These are phyloP conservation scores for Andricus quercusramuli DNA, from an alignment of 2,888 invertebrate species.

Conservation along the genomic window DNA sequence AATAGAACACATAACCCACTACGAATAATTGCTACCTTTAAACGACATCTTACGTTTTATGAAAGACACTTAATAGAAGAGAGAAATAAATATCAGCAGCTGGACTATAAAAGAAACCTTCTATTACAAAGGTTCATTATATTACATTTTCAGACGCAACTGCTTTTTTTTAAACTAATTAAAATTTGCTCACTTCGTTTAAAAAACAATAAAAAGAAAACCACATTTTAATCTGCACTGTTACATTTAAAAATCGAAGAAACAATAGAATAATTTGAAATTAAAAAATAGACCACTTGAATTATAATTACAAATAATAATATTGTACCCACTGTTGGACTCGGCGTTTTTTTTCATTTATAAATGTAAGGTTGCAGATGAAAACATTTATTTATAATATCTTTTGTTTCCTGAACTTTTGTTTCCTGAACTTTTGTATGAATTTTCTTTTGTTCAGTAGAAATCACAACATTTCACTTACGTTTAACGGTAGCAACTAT, in stretches of 20 bases:
- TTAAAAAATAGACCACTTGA: background rate
- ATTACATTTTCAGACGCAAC: background rate
- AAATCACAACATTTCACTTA: background rate
- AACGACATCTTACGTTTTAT: constrained; percentile 21
- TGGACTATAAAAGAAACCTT: background rate
- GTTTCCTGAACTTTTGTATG: no score
- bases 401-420: no score
- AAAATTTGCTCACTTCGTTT: background rate
- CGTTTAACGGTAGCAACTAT: constrained; percentile 11
- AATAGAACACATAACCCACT: background rate
- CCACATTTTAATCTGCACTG: background rate
- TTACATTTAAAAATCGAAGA: background rate
- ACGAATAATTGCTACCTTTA: constrained; percentile 16
- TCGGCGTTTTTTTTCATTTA: background rate
- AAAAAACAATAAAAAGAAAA: background rate
- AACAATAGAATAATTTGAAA: background rate
- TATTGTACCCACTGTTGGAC: no score
- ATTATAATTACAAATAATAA: background rate
- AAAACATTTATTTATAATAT: background rate
- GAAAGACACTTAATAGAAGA: constrained; percentile 19
- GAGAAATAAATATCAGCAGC: constrained; percentile 2
- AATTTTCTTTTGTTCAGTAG: no score
- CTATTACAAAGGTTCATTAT: background rate
- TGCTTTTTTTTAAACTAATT: background rate
- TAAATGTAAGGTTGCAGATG: background rate